Evolutionary conservation across 2,888 invertebrate species (phyloP).

Genomic region (Lochmaea crataegi): DNA sequence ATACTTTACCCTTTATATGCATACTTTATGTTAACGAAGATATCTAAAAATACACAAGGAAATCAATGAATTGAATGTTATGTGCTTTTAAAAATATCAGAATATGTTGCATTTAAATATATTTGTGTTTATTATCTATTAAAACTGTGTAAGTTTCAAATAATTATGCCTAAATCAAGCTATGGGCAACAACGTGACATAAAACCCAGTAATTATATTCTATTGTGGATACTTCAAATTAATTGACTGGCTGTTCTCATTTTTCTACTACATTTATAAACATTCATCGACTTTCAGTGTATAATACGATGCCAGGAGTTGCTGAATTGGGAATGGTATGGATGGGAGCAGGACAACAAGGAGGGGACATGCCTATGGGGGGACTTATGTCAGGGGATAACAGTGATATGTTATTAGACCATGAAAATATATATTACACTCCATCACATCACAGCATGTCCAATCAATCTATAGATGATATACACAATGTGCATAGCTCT

Average conservation of each 20-base stretch:
- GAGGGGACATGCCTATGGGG: constrained; percentile 66
- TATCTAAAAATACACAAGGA: too few species aligned
- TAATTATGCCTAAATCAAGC: too few species aligned
- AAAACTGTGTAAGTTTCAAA: too few species aligned
- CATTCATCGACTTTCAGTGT: constrained; percentile 54
- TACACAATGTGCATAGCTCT: constrained; percentile 64
- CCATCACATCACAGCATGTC: constrained; percentile 65
- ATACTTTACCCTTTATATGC: too few species aligned
- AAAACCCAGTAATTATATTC: too few species aligned
- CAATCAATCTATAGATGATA: constrained; percentile 68
- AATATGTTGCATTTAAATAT: too few species aligned
- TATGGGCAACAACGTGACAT: too few species aligned
- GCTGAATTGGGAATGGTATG: constrained; percentile 75
- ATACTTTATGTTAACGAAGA: too few species aligned
- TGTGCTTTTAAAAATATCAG: too few species aligned
- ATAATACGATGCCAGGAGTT: constrained; percentile 68
- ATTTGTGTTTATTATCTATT: too few species aligned
- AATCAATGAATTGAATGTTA: too few species aligned
- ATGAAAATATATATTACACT: constrained; percentile 64
- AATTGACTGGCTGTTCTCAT: neutral
- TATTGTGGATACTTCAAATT: neutral
- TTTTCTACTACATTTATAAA: neutral
- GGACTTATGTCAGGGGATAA: constrained; percentile 61
- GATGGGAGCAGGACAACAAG: constrained; percentile 73
- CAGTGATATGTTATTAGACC: constrained; percentile 64